Evolutionary conservation across 2,797 vertebrate species (phyloP), one percentile per base, ranked within the genome.

Genomic region (Scleropages formosus): DNA sequence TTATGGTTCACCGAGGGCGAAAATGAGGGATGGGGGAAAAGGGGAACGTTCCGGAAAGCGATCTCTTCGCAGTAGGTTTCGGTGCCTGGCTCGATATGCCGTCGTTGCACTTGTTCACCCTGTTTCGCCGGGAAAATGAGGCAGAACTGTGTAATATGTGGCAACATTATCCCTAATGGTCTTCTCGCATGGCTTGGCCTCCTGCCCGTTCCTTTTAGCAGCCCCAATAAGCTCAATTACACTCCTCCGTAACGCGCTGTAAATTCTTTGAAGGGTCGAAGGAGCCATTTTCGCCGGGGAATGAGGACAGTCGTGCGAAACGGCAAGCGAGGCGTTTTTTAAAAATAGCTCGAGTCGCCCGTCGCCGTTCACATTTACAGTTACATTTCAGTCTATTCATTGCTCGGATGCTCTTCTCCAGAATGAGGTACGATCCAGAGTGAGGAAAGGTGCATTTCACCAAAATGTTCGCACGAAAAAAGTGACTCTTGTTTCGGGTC

Each of bases 101-200:
- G 82, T 88, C 88, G 85, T 79, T 88, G 83, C 88, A 90, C 89
- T 91, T 89, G 88, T 88, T 91, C 79, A 73, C 82, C 78, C 78
- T 73, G 78, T 81, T 89, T 83, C 82, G 87, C 82, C 81, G 81
- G 79, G 84, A 86, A 82, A 87, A 85, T 82, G 75, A 86, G 81
- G 86, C 85, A 87, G 86, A 78, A 24, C 83, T 74, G 82, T 86
- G 86, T 88, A 86, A 88, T 89, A 88, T 81, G 82, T 67, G 83
- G 80, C 82, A 80, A 74, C 78, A 84, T 88, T 86, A 87, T 88
- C 81, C 87, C 70, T 87, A 89, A 89, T 86, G 87, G 82, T 83
- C 81, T 84, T 82, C 87, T 85, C 80, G 81, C 83, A 84, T 84
- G 83, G 75, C 78, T 82, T 82, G 81, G 82, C 77, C 75, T 74